Evolutionary conservation across 2,888 invertebrate genomes (phyloP), one percentile per base, ranked within the genome.

Genomic region (Rotaria socialis): DNA sequence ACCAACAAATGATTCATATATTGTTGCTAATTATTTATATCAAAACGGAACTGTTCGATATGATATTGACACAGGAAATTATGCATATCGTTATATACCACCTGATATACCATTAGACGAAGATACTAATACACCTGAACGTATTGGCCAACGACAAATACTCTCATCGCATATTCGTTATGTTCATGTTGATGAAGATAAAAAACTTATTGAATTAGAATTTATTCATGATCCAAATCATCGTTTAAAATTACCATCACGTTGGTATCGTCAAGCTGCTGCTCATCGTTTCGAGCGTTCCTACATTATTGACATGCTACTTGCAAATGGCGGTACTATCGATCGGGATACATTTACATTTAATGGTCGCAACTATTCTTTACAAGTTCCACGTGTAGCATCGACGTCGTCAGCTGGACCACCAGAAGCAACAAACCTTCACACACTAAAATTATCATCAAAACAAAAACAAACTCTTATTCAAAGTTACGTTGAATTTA

Each of bases 241-340:
- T 47, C 80, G 80, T 47, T 7, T 80, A 24, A 19, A 43, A 47
- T 47, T 80, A n/a, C 80, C 80, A 47, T 19, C 43, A n/a, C 47
- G 43, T 24, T 80, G 43, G 80, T 47, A 47, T 47, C 43, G 47
- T n/a, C 43, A 80, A 47, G 47, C 47, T 24, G 10, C 11, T 2
- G 35, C 22, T 24, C 43, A 47, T 47, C 14, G 19, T 80, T 80
- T 80, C 47, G 80, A 80, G 24, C 80, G 80, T 80, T 41, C 47
- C n/a, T 22, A 80, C 14, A 80, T 80, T n/a, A 47, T 80, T 47
- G 80, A 80, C 47, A 80, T 80, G 80, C n/a, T 80, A 47, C 80
- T 80, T 47, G 47, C 47, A 14, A 80, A 80, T 80, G 80, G 80
- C n/a, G 80, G 80, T 47, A 43, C n/a, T 47, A 47, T 47, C 47